Evolutionary conservation across 1,140 invertebrate genomes (phyloP).

Genomic region (Aphelinus atriplicis): DNA sequence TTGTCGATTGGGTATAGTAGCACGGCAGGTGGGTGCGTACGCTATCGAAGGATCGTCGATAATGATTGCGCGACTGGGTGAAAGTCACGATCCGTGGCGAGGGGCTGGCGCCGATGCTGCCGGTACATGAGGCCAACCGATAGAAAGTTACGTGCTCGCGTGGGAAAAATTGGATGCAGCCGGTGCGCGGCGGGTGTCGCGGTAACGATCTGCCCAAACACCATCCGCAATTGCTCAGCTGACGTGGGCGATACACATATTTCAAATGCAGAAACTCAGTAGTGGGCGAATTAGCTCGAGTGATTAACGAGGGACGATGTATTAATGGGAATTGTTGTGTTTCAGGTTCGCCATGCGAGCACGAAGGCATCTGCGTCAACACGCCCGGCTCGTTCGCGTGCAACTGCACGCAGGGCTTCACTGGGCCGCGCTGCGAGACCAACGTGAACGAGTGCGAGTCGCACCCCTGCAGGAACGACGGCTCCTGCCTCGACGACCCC

Average conservation of each 20-base stretch:
- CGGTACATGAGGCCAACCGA: constrained; percentile 4
- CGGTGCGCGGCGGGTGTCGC: background rate
- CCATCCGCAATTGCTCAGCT: no score
- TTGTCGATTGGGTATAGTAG: no score
- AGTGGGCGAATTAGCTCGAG: no score
- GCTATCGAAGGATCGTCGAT: constrained; percentile 1
- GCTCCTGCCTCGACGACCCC: constrained; percentile 93
- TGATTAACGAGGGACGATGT: no score
- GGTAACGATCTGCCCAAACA: no score
- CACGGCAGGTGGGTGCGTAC: background rate
- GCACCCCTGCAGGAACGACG: constrained; percentile 93
- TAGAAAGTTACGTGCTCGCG: constrained; percentile 24
- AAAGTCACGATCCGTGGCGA: constrained; percentile 5
- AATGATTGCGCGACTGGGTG: constrained; percentile 1
- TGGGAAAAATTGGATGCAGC: constrained; percentile 24
- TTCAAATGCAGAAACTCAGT: no score
- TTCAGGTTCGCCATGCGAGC: constrained; percentile 87
- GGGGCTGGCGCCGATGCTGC: background rate
- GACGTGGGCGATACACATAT: no score
- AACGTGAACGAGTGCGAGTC: constrained; percentile 96
- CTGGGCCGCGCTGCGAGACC: constrained; percentile 89
- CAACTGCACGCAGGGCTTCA: constrained; percentile 92
- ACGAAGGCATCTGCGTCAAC: constrained; percentile 93
- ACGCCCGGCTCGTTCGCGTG: constrained; percentile 93
- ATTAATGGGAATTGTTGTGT: background rate